phyloP scores from a whole-genome alignment of 2,888 invertebrate species.

The Caradrina clavipalpis region DNA sequence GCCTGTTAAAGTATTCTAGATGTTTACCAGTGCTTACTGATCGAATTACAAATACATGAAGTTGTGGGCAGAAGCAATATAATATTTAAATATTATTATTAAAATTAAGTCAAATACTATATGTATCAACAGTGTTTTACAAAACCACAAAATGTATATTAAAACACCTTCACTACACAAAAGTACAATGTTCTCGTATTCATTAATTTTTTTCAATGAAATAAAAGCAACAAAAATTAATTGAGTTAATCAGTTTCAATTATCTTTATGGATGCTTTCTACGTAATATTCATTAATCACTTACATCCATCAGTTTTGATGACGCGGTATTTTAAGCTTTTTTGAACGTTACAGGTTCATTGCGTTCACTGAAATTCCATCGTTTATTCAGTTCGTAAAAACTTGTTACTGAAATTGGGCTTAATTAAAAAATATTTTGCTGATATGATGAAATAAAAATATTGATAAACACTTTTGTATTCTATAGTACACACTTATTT shows the following conservation, averaged over 20 bases:
- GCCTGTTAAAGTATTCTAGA: too few relatives aligned
- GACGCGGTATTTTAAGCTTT: conserved; percentile 3
- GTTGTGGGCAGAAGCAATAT: too few relatives aligned
- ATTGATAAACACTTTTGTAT: conserved; percentile 6
- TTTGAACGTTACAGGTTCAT: conserved; percentile 7
- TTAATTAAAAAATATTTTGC: too few relatives aligned
- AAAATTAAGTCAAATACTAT: too few relatives aligned
- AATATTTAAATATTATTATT: too few relatives aligned
- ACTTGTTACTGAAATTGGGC: too few relatives aligned
- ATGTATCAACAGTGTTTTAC: too few relatives aligned
- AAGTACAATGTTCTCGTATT: background rate
- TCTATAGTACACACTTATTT: conserved; percentile 38
- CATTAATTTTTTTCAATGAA: conserved; percentile 26
- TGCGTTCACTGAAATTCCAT: background rate
- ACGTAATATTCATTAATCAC: conserved; percentile 39
- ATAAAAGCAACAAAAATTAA: conserved; percentile 16
- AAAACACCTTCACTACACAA: background rate
- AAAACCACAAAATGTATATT: background rate
- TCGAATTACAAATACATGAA: too few relatives aligned
- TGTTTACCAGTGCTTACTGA: too few relatives aligned
- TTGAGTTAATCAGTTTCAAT: conserved; percentile 33
- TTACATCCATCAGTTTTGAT: conserved; percentile 14
- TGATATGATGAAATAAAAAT: background rate
- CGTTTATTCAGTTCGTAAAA: too few relatives aligned
- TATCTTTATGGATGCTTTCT: conserved; percentile 3